Base-by-base conservation (phyloP, 2,113 vertebrate species). In the Fukomys damarensis region DNA sequence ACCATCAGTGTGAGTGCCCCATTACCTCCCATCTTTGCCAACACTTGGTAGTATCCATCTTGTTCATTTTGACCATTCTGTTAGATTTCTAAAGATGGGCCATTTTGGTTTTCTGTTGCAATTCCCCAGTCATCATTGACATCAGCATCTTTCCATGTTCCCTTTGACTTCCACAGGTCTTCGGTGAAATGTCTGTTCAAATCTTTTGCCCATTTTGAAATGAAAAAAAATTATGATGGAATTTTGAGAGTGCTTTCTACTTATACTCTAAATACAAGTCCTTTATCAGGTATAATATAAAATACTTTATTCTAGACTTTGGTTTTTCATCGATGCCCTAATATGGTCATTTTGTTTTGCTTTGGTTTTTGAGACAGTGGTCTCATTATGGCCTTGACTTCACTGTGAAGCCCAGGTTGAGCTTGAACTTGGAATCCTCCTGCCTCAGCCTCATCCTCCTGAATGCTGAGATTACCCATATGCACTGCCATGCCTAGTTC, bases 1-100 rank as follows among this genome's bases (percentile, higher is more conserved):
- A 2, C 12, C 7, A 0, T 7, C 6, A 30, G 63, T 2, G 20
- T 8, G 43, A 56, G 83, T 9, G 4, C 4, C 20, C 81, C 5
- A 0, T 38, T 9, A 9, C 14, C 7, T 16, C 56, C 35, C 6
- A 30, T 43, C n/a, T 58, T 54, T 28, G 43, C 6, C 26, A 30
- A 2, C 76, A 52, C 95, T 81, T 66, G 76, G 12, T 35, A 5
- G 46, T 14, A 13, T 65, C n/a, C 3, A 1, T 17, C 43, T 41
- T 65, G 24, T 65, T 16, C 17, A 20, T 86, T 28, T 74, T 28
- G 74, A 30, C 46, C 52, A 9, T 41, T 26, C 24, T 28, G 17
- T n/a, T 68, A 32, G 59, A 10, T 11, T 28, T 28, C 17, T 1
- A 5, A 12, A 1, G 2, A 22, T 20, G 5, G 46, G 32, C 26